Evolutionary conservation across 2,113 vertebrate species (phyloP), one percentile per base, ranked within the genome.

Genomic region (Heterochromis multidens): DNA sequence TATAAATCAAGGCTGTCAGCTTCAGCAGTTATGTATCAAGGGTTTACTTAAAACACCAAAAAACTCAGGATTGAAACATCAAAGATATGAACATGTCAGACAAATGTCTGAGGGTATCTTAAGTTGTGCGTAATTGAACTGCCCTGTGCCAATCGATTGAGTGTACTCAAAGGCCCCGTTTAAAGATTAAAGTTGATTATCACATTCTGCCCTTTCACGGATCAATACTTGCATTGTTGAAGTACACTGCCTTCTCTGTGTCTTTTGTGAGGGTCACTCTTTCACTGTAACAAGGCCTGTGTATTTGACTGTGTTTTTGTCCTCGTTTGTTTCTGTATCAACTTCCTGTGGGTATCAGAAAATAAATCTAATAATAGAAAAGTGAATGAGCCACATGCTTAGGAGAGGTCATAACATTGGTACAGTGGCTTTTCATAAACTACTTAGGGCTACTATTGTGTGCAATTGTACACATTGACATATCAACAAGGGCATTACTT

Each of bases 141-240:
- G 70, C 63, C 65, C 57, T 23, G 33, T 86, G 89, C 81, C 52
- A 74, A 85, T 90, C 40, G 72, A 93, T 74, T 1, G 3, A 37
- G 62, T 87, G 76, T 54, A 78, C 85, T 90, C 79, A 33, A 84
- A 86, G 84, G 84, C 85, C 63, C n/a, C 17, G 3, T 89, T 93
- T 89, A 94, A 93, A 94, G 87, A 90, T 92, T 86, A 82, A 63
- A 89, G 90, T 94, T 87, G 87, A 90, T 93, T 91, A 89, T 91
- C 61, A 90, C 88, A 90, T 91, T 92, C 77, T 58, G 84, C 84
- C 74, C 79, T 72, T 92, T 92, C 83, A 83, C 52, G 88, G 81
- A 91, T 91, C 92, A 94, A 91, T 94, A 84, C 82, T 77, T 63
- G 58, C 65, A 85, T 91, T 93, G 91, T 94, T 84, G 40, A 91